Base-by-base conservation (phyloP, 1,140 invertebrate species). In the Spodoptera litura region DNA sequence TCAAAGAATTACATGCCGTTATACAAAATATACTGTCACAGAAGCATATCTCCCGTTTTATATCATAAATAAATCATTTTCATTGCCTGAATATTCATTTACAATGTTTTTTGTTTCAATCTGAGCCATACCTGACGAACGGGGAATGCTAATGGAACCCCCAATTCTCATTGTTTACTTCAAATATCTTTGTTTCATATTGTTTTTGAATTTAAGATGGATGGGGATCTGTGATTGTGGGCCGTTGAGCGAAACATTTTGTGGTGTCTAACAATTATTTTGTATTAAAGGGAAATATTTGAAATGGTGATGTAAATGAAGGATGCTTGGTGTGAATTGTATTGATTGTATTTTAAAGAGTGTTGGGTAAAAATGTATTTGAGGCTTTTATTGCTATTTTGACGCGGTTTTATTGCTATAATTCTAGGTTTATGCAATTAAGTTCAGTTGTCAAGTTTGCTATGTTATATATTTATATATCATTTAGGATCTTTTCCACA, bases 41-140 rank as follows among this genome's bases (percentile, higher is more conserved):
- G 9, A 44, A 44, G 0, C 38, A 44, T 9, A 38, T 5, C 6
- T 44, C 38, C 27, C 49, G 62, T 68, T 58, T 51, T 52, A 15
- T 76, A 59, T 56, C 59, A 77, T 73, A 77, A 79, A 82, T 80
- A 80, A 84, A 84, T 84, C 76, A 80, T 78, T 78, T 80, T 61
- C 66, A 80, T 82, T 79, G 49, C 53, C 64, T 81, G 79, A 85
- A 85, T 83, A 85, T 82, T 84, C 81, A 84, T 84, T 27, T 66
- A 58, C 35, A 27, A 49, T 77, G 74, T 77, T 66, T 68, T 77
- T 77, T 66, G 74, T 77, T 52, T 70, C 59, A 66, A 38, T 53
- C 44, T 13, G 74, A 1, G 38, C 38, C 6, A 44, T 55, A 44
- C 52, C 73, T 76, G 51, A 52, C 74, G 31, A 38, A 11, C 12